phyloP scores from a whole-genome alignment of 2,888 invertebrate species.

The Trichogramma dendrolimi region DNA sequence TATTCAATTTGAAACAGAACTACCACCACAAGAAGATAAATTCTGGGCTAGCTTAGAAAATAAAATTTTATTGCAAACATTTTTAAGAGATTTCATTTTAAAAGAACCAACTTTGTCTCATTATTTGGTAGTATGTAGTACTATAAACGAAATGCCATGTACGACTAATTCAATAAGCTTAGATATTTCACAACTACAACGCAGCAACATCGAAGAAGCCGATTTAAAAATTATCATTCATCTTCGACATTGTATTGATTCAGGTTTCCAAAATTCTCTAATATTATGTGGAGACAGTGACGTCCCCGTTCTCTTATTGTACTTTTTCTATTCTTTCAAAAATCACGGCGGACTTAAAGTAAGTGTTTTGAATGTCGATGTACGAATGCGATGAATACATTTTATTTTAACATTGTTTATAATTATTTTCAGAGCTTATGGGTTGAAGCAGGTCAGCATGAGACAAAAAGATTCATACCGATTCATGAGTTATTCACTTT shows the following conservation, averaged over 20 bases:
- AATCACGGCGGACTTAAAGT: slow-evolving; percentile 8
- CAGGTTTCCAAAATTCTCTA: background rate
- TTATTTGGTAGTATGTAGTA: slow-evolving; percentile 7
- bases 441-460: background rate
- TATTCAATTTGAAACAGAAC: no score
- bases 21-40: no score
- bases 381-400: no score
- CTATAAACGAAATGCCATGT: slow-evolving; percentile 2
- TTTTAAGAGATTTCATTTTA: slow-evolving; percentile 9
- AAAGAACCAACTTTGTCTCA: background rate
- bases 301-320: slow-evolving; percentile 1
- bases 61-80: slow-evolving; percentile 18
- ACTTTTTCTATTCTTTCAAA: slow-evolving; percentile 1
- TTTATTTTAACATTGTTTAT: no score
- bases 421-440: no score
- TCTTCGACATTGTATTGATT: background rate
- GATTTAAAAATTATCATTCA: slow-evolving; percentile 11
- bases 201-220: slow-evolving; percentile 13
- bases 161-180: background rate
- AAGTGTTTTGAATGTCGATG: slow-evolving; percentile 1
- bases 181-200: slow-evolving; percentile 1
- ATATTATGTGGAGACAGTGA: slow-evolving; percentile 8
- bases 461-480: slow-evolving; percentile 4
- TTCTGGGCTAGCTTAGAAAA: slow-evolving; percentile 13
- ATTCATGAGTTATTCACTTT: no score